Base-by-base conservation (phyloP, 2,888 invertebrate genomes). In the Drosophila borealis region DNA sequence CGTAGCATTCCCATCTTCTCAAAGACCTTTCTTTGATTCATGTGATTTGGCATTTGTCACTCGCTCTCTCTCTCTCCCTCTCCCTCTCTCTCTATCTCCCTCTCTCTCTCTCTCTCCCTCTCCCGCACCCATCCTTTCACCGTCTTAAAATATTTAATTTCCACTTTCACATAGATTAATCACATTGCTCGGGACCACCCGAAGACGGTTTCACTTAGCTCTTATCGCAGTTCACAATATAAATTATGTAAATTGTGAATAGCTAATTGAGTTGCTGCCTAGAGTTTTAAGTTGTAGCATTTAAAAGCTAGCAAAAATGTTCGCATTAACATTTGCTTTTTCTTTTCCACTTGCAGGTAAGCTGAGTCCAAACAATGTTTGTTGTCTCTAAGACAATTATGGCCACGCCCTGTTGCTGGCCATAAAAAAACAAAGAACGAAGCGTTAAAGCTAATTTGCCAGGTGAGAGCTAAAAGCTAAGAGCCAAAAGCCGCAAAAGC, bases 101-200 rank as follows among this genome's bases (percentile, higher is more conserved):
- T 39, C 49, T 34, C 14, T 0, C 1, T 11, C 13, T 50, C 21
- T 6, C 36, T 36, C 21, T 19, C 2, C 34, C 10, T 34, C 13
- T 36, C 13, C 0, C 4, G 0, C 36, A 11, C 1, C 11, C 4
- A 36, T 13, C 13, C 13, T 11, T 10, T 5, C 41, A 21, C 29
- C 29, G 29, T 33, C 19, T 42, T 4, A 17, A 63, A 60, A 75
- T 72, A 57, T 72, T 82, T 41, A 17, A 41, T 53, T 76, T 76
- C 73, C 65, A 86, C 77, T 81, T 86, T 86, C 77, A 73, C 83
- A 65, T 56, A 63, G 70, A 73, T 86, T 72, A 72, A 41, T 60
- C 37, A 36, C 11, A 50, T 21, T 48, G 10, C 11, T 14, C 11
- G 45, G 37, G 60, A 63, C 50, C 65, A 60, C 46, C 62, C 44